A percentile compares a stretch with the other conserved stretches of the same genome.
phyloP scores from a whole-genome alignment of 2,888 invertebrate species.

The Xanthorhoe spadicearia region DNA sequence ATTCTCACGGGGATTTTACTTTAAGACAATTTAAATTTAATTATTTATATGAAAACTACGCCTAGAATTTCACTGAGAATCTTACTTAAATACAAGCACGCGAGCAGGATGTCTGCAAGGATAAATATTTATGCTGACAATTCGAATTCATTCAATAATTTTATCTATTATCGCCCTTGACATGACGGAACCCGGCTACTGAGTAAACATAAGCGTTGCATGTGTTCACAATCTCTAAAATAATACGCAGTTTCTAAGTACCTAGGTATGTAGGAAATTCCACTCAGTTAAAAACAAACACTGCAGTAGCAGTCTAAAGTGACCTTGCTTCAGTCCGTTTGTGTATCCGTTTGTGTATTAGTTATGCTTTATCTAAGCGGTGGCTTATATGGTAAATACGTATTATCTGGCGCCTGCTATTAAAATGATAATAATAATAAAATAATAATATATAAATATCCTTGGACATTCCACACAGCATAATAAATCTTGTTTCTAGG shows the following conservation, averaged over 20 bases:
- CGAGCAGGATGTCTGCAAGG: too few species aligned
- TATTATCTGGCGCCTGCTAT: constrained; percentile 34
- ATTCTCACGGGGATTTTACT: too few species aligned
- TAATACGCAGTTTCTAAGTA: constrained; percentile 11
- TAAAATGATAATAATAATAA: constrained; percentile 19
- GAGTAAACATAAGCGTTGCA: background rate
- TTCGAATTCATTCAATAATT: background rate
- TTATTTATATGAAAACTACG: too few species aligned
- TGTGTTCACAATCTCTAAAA: background rate
- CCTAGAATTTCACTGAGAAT: background rate
- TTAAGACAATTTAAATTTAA: too few species aligned
- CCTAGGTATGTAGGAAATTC: constrained; percentile 27
- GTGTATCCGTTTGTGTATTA: constrained; percentile 48
- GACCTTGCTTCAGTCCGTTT: constrained; percentile 55
- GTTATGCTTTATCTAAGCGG: constrained; percentile 3
- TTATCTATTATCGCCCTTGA: background rate
- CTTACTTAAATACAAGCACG: too few species aligned
- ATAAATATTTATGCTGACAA: too few species aligned
- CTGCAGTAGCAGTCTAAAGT: constrained; percentile 19
- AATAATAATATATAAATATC: too few species aligned
- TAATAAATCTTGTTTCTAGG: constrained; percentile 7
- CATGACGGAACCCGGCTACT: background rate
- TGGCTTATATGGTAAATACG: constrained; percentile 22
- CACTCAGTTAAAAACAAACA: constrained; percentile 29
- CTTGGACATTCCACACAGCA: too few species aligned